Base-by-base conservation (phyloP, 2,113 vertebrate genomes). In the Suncus etruscus region DNA sequence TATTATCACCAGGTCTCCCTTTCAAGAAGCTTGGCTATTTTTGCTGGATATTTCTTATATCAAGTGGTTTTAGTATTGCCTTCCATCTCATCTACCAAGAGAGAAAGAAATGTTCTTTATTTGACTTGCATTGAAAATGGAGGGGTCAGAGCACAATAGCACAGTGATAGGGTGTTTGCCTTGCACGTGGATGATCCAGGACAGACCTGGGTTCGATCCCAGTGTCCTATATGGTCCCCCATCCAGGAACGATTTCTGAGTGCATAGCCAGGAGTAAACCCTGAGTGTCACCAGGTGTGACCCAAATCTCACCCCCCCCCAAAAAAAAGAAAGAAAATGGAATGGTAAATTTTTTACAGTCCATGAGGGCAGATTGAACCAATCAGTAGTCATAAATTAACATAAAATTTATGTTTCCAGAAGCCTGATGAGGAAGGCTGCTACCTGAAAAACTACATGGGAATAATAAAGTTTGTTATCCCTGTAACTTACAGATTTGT, bases 401-500 rank as follows among this genome's bases (percentile, higher is more conserved):
- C 29, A 12, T 65, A 25, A 61, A 63, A 63, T 22, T 25, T 24
- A 2, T 25, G 22, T n/a, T 48, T 70, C 20, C 27, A 31, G 45
- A 48, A 65, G 63, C 39, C 39, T 61, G 73, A 58, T 6, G 61
- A 79, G 11, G 88, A 39, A 29, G 32, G 14, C 50, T 0, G 1
- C 20, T 3, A 31, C 51, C 63, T 27, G 3, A 70, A n/a, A 29
- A 63, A 29, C 18, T 39, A 0, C 39, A 20, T 2, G 16, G 3
- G n/a, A 47, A 29, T 27, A 6, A 11, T 51, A 45, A 27, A 15
- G 4, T 11, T 1, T 81, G 5, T 12, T 5, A 0, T 22, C 0
- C 68, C 9, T 86, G 39, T 87, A 10, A 86, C 4, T 61, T 90
- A 82, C 96, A 99, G 99, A 99, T 99, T 90, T 99, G 99, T 96